Evolutionary conservation across 2,113 vertebrate species (phyloP), one percentile per base, ranked within the genome.

Genomic region (Sciurus niger): DNA sequence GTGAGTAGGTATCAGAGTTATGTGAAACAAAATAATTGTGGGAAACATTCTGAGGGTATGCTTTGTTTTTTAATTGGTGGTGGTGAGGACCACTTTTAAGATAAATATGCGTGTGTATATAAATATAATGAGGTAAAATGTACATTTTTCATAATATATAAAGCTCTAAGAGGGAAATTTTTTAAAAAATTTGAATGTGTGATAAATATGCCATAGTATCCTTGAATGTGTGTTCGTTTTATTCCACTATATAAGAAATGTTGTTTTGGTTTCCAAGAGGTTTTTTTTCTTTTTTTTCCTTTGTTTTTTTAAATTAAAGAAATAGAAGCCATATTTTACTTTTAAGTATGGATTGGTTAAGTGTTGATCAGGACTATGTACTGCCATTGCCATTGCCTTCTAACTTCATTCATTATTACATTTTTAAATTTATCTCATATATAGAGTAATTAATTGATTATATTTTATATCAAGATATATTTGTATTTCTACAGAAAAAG

Each of bases 361-460:
- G 65, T 25, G 58, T 89, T 90, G 40, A 89, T 48, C 14, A 73
- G 13, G 34, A 79, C 13, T 73, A 2, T 43, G 40, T 80, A 24
- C 58, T 93, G 72, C 48, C 32, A 30, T 88, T 92, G 70, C 37
- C 51, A 30, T 88, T 92, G 70, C 37, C 51, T 88, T 93, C 79
- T 89, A 89, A 43, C n/a, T 95, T 86, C 30, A 28, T 88, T 92
- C 43, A 80, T 73, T 84, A 65, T 73, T 72, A 73, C n/a, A 34
- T 93, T 77, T 95, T 11, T 73, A 70, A 6, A 16, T 96, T 89
- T 83, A 73, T 82, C 28, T 30, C 5, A 73, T 30, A 37, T 32
- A 90, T 46, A 51, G 78, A 84, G 18, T 60, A 25, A 8, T 60
- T 89, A 60, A 79, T 74, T 85, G 1, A 46, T 60, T 89, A 43